Evolutionary conservation across 2,113 vertebrate genomes (phyloP), one percentile per base, ranked within the genome.

Genomic region (Hiodon alosoides): DNA sequence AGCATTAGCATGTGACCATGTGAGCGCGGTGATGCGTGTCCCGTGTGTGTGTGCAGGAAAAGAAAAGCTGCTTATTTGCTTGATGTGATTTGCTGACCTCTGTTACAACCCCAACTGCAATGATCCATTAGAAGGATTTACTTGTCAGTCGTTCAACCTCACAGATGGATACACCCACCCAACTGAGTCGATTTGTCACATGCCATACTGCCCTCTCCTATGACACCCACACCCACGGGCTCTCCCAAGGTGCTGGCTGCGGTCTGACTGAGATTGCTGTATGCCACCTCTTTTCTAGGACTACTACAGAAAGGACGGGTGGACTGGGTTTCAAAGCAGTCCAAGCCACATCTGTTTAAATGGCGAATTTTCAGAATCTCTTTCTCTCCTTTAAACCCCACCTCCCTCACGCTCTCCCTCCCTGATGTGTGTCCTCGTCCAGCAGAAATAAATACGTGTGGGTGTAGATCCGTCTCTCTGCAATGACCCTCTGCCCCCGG

Each of bases 401-500:
- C 73, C 11, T 51, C 64, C 3, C 31, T 50, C 31, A 16, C 58
- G 6, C 66, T 13, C 14, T 11, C 47, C 46, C 67, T 9, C 48
- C 4, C 48, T 9, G 58, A 2, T 7, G 58, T 13, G 4, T 52
- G 64, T 68, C 46, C 65, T 71, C 11, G 72, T 74, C 68, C 72
- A 71, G 73, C 61, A 71, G 67, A 75, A 68, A 67, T 31, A 31
- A 31, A 31, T n/a, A 50, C 31, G 62, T 75, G 77, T 79, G 69
- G 74, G 78, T 52, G 69, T 75, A 60, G 17, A 72, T 67, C 69
- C 51, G 69, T 71, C 57, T 75, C 62, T 71, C 61, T 67, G 55
- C 61, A 67, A 69, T 79, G 78, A 75, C 77, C 68, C 73, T 66
- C 73, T 66, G 69, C 69, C 68, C 73, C 64, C n/a, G 7, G 71